Conservation (phyloP, 2,888 invertebrate species). For the Hydriomena furcata region DNA sequence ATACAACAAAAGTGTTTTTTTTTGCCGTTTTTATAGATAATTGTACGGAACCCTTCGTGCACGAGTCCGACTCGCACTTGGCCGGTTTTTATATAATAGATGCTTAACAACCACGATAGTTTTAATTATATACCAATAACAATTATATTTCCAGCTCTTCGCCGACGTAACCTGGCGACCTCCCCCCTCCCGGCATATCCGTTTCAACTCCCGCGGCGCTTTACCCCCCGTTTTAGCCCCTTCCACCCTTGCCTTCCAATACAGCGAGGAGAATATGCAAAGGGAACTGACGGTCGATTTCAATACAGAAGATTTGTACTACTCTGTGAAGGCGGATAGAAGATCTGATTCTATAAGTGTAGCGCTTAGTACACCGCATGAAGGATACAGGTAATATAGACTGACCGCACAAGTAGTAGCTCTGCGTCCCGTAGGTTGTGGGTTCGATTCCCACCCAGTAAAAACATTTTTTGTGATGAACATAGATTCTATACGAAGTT, state of each 20-base stretch:
- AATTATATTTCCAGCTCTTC: slow-evolving; percentile 53
- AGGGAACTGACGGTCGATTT: slow-evolving; percentile 58
- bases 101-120: no score
- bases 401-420: no score
- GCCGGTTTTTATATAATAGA: no score
- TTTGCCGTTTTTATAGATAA: no score
- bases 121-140: no score
- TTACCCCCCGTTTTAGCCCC: slow-evolving; percentile 63
- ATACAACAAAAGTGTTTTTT: no score
- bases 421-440: no score
- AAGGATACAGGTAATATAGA: slow-evolving; percentile 64
- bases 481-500: no score
- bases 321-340: slow-evolving; percentile 68
- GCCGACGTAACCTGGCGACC: slow-evolving; percentile 79
- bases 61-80: no score
- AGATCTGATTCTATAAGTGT: slow-evolving; percentile 54
- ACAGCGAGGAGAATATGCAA: slow-evolving; percentile 52
- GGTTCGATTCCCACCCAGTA: no score
- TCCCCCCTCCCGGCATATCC: slow-evolving; percentile 63
- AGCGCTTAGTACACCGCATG: slow-evolving; percentile 65
- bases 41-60: no score
- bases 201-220: slow-evolving; percentile 70
- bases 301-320: slow-evolving; percentile 53
- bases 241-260: slow-evolving; percentile 54
- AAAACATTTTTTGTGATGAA: no score